Evolutionary conservation across 2,113 vertebrate genomes (phyloP).

Genomic region (Leucopsar rothschildi): DNA sequence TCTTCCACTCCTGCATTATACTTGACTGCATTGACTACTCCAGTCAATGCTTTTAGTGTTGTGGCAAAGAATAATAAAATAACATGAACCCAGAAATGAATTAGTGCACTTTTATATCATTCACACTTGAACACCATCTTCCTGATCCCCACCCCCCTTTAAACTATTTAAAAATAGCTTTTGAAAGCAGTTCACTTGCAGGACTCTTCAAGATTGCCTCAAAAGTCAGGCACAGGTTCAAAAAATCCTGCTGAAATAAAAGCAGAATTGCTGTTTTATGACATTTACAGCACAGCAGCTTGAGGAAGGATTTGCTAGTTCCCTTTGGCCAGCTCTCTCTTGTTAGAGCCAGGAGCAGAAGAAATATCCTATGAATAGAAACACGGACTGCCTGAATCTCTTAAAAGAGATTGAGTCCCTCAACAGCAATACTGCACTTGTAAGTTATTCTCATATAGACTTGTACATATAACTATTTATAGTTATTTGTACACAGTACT

Average conservation of each 20-base stretch:
- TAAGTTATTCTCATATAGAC: not conserved
- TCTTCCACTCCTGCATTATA: not conserved
- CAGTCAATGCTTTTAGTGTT: not conserved
- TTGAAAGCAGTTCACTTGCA: not conserved
- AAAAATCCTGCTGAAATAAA: constrained; percentile 35
- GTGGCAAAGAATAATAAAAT: not conserved
- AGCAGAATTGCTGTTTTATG: constrained; percentile 24
- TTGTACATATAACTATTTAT: not conserved
- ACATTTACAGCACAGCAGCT: constrained; percentile 40
- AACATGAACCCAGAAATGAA: not conserved
- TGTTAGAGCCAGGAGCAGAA: constrained; percentile 20
- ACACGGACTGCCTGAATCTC: not conserved
- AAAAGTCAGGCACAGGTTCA: not conserved
- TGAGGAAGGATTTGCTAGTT: constrained; percentile 21
- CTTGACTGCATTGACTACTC: not conserved
- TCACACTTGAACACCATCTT: not conserved
- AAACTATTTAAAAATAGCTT: not conserved
- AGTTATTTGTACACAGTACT: not conserved
- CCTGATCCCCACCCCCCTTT: not conserved
- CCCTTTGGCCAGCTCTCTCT: constrained; percentile 15
- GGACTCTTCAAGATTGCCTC: not conserved
- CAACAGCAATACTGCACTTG: not conserved
- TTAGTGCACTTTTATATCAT: not conserved
- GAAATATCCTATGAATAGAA: not conserved
- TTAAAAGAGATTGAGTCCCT: not conserved